Base-by-base conservation (phyloP, 2,888 invertebrate genomes). In the Buathra laborator region DNA sequence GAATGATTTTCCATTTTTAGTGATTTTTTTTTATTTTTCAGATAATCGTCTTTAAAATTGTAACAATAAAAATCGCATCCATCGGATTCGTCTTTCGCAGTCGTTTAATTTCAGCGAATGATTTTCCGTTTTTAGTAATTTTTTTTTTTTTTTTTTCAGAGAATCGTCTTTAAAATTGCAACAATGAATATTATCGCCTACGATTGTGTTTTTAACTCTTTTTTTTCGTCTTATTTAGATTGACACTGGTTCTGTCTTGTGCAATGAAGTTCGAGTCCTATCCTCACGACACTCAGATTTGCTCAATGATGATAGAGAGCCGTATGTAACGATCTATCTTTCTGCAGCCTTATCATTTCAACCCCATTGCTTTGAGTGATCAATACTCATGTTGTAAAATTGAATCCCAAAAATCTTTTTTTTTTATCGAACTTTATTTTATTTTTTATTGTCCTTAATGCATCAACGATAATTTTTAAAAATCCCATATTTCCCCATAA, bases 231-330 rank as follows among this genome's bases (percentile, higher is more conserved):
- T 72, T 53, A 43, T 64, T 79, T 94, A 98, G 98, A 93, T 94
- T 99, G 88, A 98, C 98, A 0, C 93, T 99, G 88, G 98, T 98
- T 0, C 94, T 99, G 44, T 98, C 98, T 0, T 98, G 98, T 94
- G 98, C 98, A 2, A 98, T 98, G 98, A 98, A 98, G 94, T 98
- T 98, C 89, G 98, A 98, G 92, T 96, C 98, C 0, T 98, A 98
- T 93, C 98, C 98, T 0, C 98, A 98, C 91, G 98, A 99, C 91
- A 98, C 98, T 1, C 98, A 99, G 94, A 97, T 97, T 89, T 99
- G 98, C 93, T 97, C 97, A 75, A 97, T 98, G 97, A 97, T 98
- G 97, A 98, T 98, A 83, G 98, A 98, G 95, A 98, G 98, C 92
- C 95, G 98, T 98, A 95, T 96, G 98, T 96, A 92, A 74, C 46